Conservation (phyloP, 2,797 vertebrate species). For the Falco peregrinus region DNA sequence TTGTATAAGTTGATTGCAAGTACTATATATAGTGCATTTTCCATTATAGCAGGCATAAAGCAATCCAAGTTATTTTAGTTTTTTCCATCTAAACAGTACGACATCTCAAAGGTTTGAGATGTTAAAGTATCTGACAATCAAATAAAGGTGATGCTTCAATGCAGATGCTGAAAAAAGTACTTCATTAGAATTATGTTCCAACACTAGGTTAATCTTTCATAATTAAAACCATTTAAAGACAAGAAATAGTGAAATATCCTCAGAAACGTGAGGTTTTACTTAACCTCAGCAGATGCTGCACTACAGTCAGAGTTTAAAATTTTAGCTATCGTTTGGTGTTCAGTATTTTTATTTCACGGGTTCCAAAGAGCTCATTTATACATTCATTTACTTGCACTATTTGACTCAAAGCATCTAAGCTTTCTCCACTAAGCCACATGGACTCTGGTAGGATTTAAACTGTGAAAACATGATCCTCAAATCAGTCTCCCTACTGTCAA, state of each 20-base stretch:
- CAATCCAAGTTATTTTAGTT: background rate
- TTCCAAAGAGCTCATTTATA: background rate
- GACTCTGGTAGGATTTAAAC: background rate
- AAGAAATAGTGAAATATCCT: background rate
- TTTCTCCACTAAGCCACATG: background rate
- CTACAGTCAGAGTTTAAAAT: background rate
- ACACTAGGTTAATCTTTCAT: background rate
- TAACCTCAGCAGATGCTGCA: background rate
- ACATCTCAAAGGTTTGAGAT: background rate
- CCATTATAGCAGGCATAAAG: background rate
- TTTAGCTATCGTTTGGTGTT: background rate
- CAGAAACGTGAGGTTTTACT: background rate
- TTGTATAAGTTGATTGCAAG: background rate
- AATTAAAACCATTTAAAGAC: background rate
- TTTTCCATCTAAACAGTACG: background rate
- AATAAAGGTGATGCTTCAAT: background rate
- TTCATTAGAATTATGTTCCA: background rate
- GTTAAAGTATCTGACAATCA: background rate
- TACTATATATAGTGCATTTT: background rate
- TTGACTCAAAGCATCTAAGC: background rate
- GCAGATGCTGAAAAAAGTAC: background rate
- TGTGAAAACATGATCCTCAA: background rate
- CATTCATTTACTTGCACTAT: background rate
- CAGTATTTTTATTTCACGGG: background rate
- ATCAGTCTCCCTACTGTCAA: background rate